Base-by-base conservation (phyloP, 2,797 vertebrate genomes). In the Sebastes aleutianus region DNA sequence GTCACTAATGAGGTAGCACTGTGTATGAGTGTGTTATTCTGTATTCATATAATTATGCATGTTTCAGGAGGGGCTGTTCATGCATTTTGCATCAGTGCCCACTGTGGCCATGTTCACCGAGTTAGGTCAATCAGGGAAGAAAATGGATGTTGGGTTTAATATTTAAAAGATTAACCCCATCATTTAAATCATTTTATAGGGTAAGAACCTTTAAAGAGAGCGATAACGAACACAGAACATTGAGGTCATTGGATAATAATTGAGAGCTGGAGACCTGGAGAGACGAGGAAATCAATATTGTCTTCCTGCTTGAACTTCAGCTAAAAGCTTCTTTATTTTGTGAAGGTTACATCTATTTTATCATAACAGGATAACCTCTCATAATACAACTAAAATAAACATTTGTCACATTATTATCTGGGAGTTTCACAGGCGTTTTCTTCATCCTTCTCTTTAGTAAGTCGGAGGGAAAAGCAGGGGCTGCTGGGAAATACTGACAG, bases 1-100 rank as follows among this genome's bases (percentile, higher is more conserved):
- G 78, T 11, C 80, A 20, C 79, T 92, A 92, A 92, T 85, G 88
- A 81, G 78, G 76, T 26, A 58, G 61, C 54, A 8, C 29, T 13
- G 73, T 26, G 39, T 20, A 65, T 75, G 68, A n/a, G 47, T 47
- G 34, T 31, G 36, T 71, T 71, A 39, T 66, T 88, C 71, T 74
- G 68, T 56, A 47, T 76, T 80, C 65, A 58, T 34, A 71, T 77
- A 34, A 83, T 82, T 69, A 66, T 73, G 59, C 65, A 69, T 66
- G 34, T 84, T 82, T 84, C 73, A 71, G 58, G 50, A 56, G 62
- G 27, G 61, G 62, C 6, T 39, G 29, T 20, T 83, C 76, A 74
- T 87, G 78, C 71, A 84, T 82, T 87, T 85, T 87, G 36, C 74
- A 86, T 82, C 58, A 63, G 20, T 27, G 31, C 61, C 65, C 63